phyloP scores from a whole-genome alignment of 2,888 invertebrate species.

The Drosophila paranaensis region DNA sequence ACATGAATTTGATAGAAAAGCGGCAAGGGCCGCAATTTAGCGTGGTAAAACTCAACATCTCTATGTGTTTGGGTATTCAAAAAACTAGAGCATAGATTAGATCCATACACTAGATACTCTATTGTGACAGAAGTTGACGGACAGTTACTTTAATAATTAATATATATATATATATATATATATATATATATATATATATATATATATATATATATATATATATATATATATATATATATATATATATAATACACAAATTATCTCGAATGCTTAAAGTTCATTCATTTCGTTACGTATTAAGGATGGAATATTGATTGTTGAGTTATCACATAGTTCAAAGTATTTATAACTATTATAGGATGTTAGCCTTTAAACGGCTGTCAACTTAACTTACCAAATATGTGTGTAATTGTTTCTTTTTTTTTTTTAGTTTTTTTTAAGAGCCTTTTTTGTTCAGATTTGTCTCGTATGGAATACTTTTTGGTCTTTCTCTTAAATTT shows the following conservation, averaged over 20 bases:
- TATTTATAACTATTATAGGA: slow-evolving; percentile 16
- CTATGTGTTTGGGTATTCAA: background rate
- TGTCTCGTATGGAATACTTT: slow-evolving; percentile 17
- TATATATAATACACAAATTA: background rate
- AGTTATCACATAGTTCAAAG: slow-evolving; percentile 32
- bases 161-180: background rate
- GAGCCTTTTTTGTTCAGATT: slow-evolving; percentile 31
- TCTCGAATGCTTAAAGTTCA: background rate
- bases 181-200: background rate
- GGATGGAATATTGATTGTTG: slow-evolving; percentile 32
- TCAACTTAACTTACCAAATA: slow-evolving; percentile 72
- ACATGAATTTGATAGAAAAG: slow-evolving; percentile 59
- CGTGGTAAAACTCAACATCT: slow-evolving; percentile 54
- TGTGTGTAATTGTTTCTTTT: slow-evolving; percentile 31
- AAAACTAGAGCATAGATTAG: background rate
- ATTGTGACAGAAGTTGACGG: background rate
- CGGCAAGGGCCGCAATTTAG: slow-evolving; percentile 59
- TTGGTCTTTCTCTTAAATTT: slow-evolving; percentile 31
- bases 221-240: background rate
- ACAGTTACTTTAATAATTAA: background rate
- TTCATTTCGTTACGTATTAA: background rate
- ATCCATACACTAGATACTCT: background rate
- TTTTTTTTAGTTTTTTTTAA: slow-evolving; percentile 37
- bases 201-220: background rate
- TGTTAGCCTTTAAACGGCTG: slow-evolving; percentile 26